phyloP scores from a whole-genome alignment of 2,888 invertebrate genomes.

The Cephus runcator region DNA sequence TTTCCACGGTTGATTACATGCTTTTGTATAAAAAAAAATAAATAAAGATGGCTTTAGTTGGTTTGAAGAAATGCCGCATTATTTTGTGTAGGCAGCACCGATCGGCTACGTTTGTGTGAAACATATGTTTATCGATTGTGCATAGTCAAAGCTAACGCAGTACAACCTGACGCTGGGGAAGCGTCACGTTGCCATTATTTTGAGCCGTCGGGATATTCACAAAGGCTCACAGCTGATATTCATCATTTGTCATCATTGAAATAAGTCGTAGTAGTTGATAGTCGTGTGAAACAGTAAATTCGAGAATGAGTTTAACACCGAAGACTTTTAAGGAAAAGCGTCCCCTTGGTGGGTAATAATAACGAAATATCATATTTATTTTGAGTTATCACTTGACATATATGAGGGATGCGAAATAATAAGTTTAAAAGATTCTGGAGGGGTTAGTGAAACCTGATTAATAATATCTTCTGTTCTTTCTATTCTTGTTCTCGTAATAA shows the following conservation, averaged over 20 bases:
- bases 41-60: background rate
- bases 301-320: constrained; percentile 20
- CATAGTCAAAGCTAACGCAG: constrained; percentile 3
- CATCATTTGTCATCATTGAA: constrained; percentile 11
- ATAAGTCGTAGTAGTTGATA: constrained; percentile 31
- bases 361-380: background rate
- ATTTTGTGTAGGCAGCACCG: background rate
- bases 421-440: background rate
- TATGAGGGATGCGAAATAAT: background rate
- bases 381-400: background rate
- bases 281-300: background rate
- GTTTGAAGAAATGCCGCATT: background rate
- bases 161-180: constrained; percentile 21
- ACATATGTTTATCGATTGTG: constrained; percentile 19
- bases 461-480: background rate
- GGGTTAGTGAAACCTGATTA: background rate
- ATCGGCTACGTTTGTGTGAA: background rate
- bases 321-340: constrained; percentile 58
- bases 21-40: background rate
- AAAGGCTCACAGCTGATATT: constrained; percentile 18
- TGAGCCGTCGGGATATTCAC: constrained; percentile 21
- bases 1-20: background rate
- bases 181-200: constrained; percentile 30
- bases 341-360: constrained; percentile 51
- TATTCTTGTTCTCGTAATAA: background rate